Conservation (phyloP, 2,113 vertebrate species). For the Manacus vitellinus region DNA sequence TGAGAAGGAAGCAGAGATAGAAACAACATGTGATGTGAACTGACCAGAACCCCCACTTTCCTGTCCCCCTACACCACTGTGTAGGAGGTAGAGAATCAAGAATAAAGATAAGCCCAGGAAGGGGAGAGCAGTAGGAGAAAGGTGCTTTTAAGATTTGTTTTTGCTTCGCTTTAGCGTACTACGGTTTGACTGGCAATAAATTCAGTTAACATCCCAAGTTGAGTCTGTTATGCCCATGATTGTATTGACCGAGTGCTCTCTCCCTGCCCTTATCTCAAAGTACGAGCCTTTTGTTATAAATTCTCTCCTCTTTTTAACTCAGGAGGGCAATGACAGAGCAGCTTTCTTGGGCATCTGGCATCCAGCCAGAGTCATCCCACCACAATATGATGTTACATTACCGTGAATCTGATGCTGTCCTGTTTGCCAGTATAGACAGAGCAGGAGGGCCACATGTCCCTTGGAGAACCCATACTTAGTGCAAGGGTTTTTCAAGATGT, state of each 20-base stretch:
- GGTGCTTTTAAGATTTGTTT: background rate
- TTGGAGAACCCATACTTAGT: background rate
- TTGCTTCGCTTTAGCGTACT: background rate
- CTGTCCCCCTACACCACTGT: fast-evolving
- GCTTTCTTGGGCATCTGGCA: background rate
- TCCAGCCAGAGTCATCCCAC: background rate
- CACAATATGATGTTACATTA: background rate
- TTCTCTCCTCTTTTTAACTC: background rate
- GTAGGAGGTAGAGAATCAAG: background rate
- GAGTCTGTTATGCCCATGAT: background rate
- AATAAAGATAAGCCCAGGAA: background rate
- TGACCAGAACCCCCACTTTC: fast-evolving
- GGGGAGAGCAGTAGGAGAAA: background rate
- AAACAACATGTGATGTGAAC: background rate
- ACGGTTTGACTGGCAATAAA: background rate
- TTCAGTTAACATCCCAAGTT: fast-evolving
- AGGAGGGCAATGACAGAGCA: background rate
- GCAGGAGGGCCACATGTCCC: background rate
- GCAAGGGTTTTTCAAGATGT: background rate
- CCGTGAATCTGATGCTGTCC: background rate
- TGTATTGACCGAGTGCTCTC: background rate
- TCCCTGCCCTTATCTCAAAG: background rate
- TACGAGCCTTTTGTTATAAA: background rate
- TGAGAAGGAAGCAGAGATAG: background rate
- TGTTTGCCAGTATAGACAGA: background rate